These are phyloP conservation scores for Ectropis grisescens DNA, from an alignment of 1,140 invertebrate species.

Conservation along the genomic window DNA sequence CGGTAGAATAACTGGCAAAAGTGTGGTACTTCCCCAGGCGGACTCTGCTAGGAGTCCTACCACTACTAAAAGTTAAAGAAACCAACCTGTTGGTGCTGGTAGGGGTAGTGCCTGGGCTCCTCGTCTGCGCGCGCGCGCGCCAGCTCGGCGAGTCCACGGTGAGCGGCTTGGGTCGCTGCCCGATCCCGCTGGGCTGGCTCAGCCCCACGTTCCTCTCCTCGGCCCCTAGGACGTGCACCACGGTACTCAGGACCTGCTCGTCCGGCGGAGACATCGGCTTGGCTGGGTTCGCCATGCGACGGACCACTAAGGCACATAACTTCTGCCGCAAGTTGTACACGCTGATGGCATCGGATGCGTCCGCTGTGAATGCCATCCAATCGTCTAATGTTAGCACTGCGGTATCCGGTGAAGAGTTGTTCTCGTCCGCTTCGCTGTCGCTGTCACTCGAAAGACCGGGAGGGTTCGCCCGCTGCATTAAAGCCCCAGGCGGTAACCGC, in stretches of 20 bases:
- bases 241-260: conserved; percentile 78
- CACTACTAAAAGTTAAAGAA: too few relatives aligned
- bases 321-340: conserved; percentile 82
- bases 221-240: conserved; percentile 77
- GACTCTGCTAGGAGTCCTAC: too few relatives aligned
- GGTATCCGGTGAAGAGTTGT: conserved; percentile 35
- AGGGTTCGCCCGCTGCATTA: conserved; percentile 53
- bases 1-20: too few relatives aligned
- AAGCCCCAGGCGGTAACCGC: conserved; percentile 67
- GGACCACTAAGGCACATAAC: conserved; percentile 81
- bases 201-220: conserved; percentile 82
- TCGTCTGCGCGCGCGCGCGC: conserved; percentile 28
- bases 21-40: too few relatives aligned
- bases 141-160: conserved; percentile 63
- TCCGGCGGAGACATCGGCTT: conserved; percentile 77
- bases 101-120: conserved; percentile 30
- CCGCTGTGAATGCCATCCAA: conserved; percentile 83
- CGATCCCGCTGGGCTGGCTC: conserved; percentile 81
- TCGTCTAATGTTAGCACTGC: conserved; percentile 75
- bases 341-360: conserved; percentile 76
- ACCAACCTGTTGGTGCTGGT: too few relatives aligned
- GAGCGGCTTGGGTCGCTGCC: conserved; percentile 80
- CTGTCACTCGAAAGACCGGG: conserved; percentile 69
- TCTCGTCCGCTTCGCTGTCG: conserved; percentile 71
- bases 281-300: conserved; percentile 79